Evolutionary conservation across 2,888 invertebrate genomes (phyloP).

Genomic region (Troides helena): DNA sequence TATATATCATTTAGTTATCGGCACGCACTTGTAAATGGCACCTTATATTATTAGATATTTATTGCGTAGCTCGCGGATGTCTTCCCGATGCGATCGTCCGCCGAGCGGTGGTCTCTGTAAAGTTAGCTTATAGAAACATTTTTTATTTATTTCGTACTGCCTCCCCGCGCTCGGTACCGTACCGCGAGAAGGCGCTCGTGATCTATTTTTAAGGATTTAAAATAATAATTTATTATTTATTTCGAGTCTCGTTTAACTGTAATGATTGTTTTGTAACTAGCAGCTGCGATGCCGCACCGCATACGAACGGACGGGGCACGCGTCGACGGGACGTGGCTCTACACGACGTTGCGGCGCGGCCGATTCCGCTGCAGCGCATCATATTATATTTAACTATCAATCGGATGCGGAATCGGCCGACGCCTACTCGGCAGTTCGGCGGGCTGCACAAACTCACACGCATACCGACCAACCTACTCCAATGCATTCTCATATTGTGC

Average conservation of each 20-base stretch:
- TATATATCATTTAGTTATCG: constrained; percentile 71
- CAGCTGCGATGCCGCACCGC: constrained; percentile 76
- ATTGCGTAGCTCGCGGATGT: constrained; percentile 78
- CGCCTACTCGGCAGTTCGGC: constrained; percentile 54
- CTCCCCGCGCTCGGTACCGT: constrained; percentile 78
- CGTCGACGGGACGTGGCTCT: constrained; percentile 73
- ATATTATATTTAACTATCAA: constrained; percentile 16
- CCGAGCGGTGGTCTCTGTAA: constrained; percentile 78
- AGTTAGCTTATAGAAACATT: constrained; percentile 75
- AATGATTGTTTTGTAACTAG: constrained; percentile 71
- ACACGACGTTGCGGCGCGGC: constrained; percentile 46
- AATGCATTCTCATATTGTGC: constrained; percentile 28
- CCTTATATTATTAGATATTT: constrained; percentile 77
- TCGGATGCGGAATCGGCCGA: constrained; percentile 52
- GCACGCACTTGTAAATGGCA: constrained; percentile 80
- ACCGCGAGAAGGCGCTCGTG: constrained; percentile 80
- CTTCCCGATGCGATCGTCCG: constrained; percentile 78
- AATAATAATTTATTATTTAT: constrained; percentile 81
- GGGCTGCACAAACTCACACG: constrained; percentile 40
- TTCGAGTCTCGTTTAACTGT: constrained; percentile 79
- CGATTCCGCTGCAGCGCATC: constrained; percentile 44
- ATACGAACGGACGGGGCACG: constrained; percentile 72
- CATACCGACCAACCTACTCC: not conserved
- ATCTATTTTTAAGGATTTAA: constrained; percentile 80
- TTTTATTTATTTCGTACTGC: constrained; percentile 78